These are phyloP conservation scores for Cepphus grylle DNA, from an alignment of 2,113 vertebrate species.

Conservation along the genomic window DNA sequence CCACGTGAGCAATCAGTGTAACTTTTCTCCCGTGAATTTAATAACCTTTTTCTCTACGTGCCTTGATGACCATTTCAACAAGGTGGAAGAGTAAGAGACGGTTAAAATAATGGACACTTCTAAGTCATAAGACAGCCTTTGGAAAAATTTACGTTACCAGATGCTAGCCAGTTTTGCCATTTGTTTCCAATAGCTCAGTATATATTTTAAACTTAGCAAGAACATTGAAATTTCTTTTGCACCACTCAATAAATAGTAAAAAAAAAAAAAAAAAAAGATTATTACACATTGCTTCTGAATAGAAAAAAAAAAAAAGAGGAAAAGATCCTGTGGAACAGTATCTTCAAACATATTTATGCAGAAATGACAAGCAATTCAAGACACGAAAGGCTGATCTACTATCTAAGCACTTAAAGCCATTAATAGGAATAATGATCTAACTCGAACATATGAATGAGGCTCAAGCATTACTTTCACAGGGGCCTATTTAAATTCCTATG, in stretches of 20 bases:
- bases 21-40: constrained; percentile 56
- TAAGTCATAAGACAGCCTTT: background rate
- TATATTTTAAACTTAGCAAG: constrained; percentile 2
- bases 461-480: constrained; percentile 58
- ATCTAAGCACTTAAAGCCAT: constrained; percentile 73
- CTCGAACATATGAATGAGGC: constrained; percentile 67
- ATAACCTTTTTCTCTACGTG: background rate
- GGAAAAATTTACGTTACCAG: background rate
- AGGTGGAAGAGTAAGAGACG: background rate
- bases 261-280: constrained; percentile 13
- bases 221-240: background rate
- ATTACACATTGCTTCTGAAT: constrained; percentile 41
- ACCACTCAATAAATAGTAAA: constrained; percentile 40
- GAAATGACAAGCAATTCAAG: constrained; percentile 72
- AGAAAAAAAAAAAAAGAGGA: constrained; percentile 19
- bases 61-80: constrained; percentile 33
- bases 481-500: constrained; percentile 71
- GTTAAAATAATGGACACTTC: background rate
- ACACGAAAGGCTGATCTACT: constrained; percentile 56
- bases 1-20: constrained; percentile 16
- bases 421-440: constrained; percentile 75
- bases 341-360: constrained; percentile 67
- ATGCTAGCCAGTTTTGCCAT: background rate
- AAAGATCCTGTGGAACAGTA: constrained; percentile 14
- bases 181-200: constrained; percentile 4